phyloP scores from a whole-genome alignment of 2,888 invertebrate genomes.

The Sceliomorpha sp. region DNA sequence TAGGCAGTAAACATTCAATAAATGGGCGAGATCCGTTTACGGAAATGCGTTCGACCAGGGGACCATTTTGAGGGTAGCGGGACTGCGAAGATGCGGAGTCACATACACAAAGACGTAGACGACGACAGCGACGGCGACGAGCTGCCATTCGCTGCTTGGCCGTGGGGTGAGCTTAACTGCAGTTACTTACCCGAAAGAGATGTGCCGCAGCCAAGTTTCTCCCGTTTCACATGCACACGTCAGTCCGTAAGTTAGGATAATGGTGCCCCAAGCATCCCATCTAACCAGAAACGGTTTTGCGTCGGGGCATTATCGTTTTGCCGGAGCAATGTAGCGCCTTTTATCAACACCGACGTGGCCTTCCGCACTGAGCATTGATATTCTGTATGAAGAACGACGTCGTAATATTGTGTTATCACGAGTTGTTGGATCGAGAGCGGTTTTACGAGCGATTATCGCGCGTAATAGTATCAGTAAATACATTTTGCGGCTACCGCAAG shows the following conservation, averaged over 20 bases:
- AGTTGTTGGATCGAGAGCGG: conserved; percentile 38
- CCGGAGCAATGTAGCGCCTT: conserved; percentile 52
- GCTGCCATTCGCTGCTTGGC: conserved; percentile 33
- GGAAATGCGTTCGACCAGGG: conserved; percentile 63
- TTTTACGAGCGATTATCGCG: conserved; percentile 55
- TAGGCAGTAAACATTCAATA: conserved; percentile 74
- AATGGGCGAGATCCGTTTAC: conserved; percentile 73
- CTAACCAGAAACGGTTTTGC: conserved; percentile 59
- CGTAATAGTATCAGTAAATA: conserved; percentile 46
- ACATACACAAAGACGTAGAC: background rate
- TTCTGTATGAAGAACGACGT: conserved; percentile 44
- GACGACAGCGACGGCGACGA: conserved; percentile 23
- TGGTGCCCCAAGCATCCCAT: conserved; percentile 56
- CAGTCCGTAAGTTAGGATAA: conserved; percentile 71
- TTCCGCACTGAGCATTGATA: conserved; percentile 51
- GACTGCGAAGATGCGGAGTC: conserved; percentile 12
- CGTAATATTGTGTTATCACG: conserved; percentile 28
- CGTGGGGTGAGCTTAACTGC: conserved; percentile 62
- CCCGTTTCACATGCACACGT: conserved; percentile 56
- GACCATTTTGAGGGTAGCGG: conserved; percentile 21
- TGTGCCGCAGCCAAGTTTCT: conserved; percentile 64
- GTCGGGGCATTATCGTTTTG: conserved; percentile 66
- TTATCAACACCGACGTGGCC: conserved; percentile 46
- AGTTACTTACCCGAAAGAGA: conserved; percentile 64
- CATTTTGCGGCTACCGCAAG: conserved; percentile 16